A percentile compares a stretch with the other conserved stretches of the same genome.
phyloP scores from a whole-genome alignment of 2,888 invertebrate species.

The Drosophila demipolita region DNA sequence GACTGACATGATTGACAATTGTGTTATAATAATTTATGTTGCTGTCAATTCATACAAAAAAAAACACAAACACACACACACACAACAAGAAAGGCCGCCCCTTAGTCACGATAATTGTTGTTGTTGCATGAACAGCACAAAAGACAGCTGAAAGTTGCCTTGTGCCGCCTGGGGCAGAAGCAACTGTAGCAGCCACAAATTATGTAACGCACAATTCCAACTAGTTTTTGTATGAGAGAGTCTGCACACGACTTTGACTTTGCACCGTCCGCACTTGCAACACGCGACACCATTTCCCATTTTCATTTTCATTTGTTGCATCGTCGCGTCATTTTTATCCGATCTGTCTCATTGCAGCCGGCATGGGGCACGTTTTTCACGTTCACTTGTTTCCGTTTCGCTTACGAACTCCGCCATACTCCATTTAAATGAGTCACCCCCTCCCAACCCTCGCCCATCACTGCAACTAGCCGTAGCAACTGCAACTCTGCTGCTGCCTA shows the following conservation, averaged over 20 bases:
- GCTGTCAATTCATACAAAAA: slow-evolving; percentile 57
- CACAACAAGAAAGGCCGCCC: slow-evolving; percentile 41
- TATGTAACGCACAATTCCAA: slow-evolving; percentile 72
- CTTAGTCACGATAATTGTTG: slow-evolving; percentile 58
- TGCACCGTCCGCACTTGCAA: slow-evolving; percentile 43
- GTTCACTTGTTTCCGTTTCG: slow-evolving; percentile 74
- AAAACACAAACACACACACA: slow-evolving; percentile 1
- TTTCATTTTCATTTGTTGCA: slow-evolving; percentile 20
- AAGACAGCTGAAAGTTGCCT: slow-evolving; percentile 46
- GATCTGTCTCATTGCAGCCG: slow-evolving; percentile 23
- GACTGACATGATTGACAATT: slow-evolving; percentile 76
- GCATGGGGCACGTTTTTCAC: slow-evolving; percentile 70
- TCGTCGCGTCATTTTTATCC: slow-evolving; percentile 42
- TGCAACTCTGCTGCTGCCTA: slow-evolving; percentile 38
- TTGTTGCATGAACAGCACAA: slow-evolving; percentile 14
- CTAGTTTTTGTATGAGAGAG: slow-evolving; percentile 49
- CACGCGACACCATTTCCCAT: slow-evolving; percentile 38
- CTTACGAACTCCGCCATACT: slow-evolving; percentile 44
- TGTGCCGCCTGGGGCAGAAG: slow-evolving; percentile 32
- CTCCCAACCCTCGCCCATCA: not conserved
- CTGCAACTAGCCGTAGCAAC: slow-evolving; percentile 3
- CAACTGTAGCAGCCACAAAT: slow-evolving; percentile 38
- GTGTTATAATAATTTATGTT: slow-evolving; percentile 79
- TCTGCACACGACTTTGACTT: slow-evolving; percentile 74
- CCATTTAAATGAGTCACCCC: slow-evolving; percentile 28